Conservation (phyloP, 2,113 vertebrate species). For the Gambusia holbrooki region DNA sequence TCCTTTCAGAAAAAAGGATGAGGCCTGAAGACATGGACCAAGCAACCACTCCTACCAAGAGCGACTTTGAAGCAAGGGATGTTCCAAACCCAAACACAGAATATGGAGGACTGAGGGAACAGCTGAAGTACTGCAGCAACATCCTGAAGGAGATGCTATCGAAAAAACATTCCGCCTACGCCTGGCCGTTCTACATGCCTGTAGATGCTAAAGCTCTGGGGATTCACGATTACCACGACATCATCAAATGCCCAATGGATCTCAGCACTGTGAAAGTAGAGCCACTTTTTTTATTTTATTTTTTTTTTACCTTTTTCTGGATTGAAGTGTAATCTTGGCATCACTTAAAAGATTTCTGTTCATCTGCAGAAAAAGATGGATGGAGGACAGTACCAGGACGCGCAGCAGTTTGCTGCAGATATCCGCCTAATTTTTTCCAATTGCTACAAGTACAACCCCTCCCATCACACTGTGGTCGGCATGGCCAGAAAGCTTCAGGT, state of each 20-base stretch:
- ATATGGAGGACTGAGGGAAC: slow-evolving; percentile 82
- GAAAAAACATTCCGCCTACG: slow-evolving; percentile 90
- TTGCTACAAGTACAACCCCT: slow-evolving; percentile 98
- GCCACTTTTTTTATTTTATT: background rate
- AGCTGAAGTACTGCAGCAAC: slow-evolving; percentile 89
- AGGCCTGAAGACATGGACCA: slow-evolving; percentile 82
- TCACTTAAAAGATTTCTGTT: slow-evolving; percentile 22
- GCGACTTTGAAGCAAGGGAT: slow-evolving; percentile 84
- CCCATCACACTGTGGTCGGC: slow-evolving; percentile 89
- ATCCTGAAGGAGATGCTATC: slow-evolving; percentile 96
- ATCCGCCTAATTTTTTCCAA: slow-evolving; percentile 98
- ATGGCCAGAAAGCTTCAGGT: slow-evolving; percentile 96
- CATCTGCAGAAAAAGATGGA: slow-evolving; percentile 91
- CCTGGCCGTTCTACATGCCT: slow-evolving; percentile 97
- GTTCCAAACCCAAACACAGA: slow-evolving; percentile 76
- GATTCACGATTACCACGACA: slow-evolving; percentile 94
- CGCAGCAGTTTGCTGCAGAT: slow-evolving; percentile 90
- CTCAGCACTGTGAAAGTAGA: slow-evolving; percentile 94
- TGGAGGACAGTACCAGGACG: slow-evolving; percentile 88
- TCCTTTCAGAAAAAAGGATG: slow-evolving; percentile 82
- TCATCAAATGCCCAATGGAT: slow-evolving; percentile 99
- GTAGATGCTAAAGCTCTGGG: slow-evolving; percentile 92
- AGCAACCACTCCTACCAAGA: slow-evolving; percentile 84
- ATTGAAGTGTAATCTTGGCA: background rate
- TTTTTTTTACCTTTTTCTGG: background rate